Evolutionary conservation across 2,888 invertebrate genomes (phyloP), one percentile per base, ranked within the genome.

Genomic region (Vesta saturnalis): DNA sequence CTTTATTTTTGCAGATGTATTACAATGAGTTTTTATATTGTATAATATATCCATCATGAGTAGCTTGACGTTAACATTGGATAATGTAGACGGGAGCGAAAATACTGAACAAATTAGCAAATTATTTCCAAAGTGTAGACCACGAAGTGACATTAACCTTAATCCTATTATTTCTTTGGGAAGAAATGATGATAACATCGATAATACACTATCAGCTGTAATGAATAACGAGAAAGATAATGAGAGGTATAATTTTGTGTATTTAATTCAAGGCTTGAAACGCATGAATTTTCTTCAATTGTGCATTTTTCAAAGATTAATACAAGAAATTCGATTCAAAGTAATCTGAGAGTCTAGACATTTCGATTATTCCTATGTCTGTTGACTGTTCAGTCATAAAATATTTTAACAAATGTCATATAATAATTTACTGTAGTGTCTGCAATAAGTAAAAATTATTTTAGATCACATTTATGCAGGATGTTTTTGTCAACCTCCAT

Each of bases 111-210:
- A 92, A 86, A 93, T 94, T 86, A 92, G 92, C 82, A 89, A 92
- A 83, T 88, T 94, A 80, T 94, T 94, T 86, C 94, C 94, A 80
- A 94, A 94, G 91, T 94, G 94, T 86, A 90, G 93, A 79, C 94
- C 93, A 76, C 87, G 89, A 81, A 85, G 85, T 78, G 88, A 87
- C 83, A 85, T 87, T 78, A 87, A 87, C 83, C 82, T 87, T 76
- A 88, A 87, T 83, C 85, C 85, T 57, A 83, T 86, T 73, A 81
- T 84, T 76, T 77, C 79, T 73, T 77, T 81, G 73, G 79, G 74
- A 73, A 80, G 80, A 78, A 82, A 83, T 76, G 80, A 83, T 83
- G 82, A 83, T 77, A 79, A 80, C 77, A 79, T 79, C 75, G 85
- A 85, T 74, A 85, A 85, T 80, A 77, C 79, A 73, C 70, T 78